These are phyloP conservation scores for Himalopsyche japonica DNA, from an alignment of 2,888 invertebrate species.

Conservation along the genomic window DNA sequence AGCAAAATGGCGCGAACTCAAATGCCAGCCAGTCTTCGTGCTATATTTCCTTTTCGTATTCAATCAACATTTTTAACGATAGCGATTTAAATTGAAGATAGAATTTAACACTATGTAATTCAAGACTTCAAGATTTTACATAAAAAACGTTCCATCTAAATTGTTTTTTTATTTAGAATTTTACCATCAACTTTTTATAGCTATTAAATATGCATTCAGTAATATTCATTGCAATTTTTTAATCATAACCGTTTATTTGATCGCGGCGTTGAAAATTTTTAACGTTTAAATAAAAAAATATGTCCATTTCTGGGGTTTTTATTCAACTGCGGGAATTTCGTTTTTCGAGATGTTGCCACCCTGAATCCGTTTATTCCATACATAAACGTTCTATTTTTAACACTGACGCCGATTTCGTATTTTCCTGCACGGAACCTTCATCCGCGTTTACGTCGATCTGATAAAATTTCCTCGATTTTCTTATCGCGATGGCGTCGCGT, in stretches of 20 bases:
- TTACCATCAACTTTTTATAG: too few relatives aligned
- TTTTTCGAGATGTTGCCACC: not conserved
- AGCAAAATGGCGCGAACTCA: constrained; percentile 19
- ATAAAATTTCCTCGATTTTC: not conserved
- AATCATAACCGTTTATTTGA: too few relatives aligned
- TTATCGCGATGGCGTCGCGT: not conserved
- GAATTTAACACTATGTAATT: not conserved
- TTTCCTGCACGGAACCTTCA: not conserved
- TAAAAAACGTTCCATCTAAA: too few relatives aligned
- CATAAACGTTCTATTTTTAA: not conserved
- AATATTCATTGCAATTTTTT: too few relatives aligned
- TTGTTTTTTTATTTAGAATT: too few relatives aligned
- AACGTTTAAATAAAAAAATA: too few relatives aligned
- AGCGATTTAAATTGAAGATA: not conserved
- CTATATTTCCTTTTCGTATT: not conserved
- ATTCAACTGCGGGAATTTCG: not conserved
- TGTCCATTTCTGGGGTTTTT: not conserved
- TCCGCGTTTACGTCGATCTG: not conserved
- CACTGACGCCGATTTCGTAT: not conserved
- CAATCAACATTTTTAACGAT: not conserved
- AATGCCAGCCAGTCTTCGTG: not conserved
- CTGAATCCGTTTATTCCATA: not conserved
- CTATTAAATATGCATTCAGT: too few relatives aligned
- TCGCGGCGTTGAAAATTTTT: too few relatives aligned
- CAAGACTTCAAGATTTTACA: too few relatives aligned